A percentile compares a stretch with the other conserved stretches of the same genome.
These are phyloP conservation scores for Pterocles orientalis DNA, from an alignment of 2,113 vertebrate genomes.

Conservation along the genomic window DNA sequence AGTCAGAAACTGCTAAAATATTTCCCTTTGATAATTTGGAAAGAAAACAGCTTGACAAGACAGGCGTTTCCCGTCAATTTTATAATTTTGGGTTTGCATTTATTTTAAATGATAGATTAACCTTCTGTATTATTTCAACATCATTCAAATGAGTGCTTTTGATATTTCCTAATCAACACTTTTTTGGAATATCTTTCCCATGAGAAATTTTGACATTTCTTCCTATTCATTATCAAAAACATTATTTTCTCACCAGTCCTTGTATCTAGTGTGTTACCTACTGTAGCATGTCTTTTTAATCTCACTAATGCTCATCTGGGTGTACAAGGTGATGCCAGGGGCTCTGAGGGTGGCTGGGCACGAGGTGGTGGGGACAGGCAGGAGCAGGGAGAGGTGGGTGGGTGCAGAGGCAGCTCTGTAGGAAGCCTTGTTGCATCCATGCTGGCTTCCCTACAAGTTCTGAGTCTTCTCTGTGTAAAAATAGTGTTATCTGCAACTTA, in stretches of 20 bases:
- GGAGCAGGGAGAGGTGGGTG: neutral
- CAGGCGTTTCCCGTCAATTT: neutral
- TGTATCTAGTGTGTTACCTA: neutral
- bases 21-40: neutral
- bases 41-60: conserved; percentile 14
- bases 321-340: neutral
- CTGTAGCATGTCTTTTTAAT: neutral
- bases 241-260: neutral
- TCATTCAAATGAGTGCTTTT: neutral
- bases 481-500: neutral
- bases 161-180: neutral
- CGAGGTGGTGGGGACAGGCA: neutral
- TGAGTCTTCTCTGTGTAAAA: neutral
- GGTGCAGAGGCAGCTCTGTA: neutral
- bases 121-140: neutral
- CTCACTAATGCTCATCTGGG: neutral
- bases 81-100: neutral
- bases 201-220: conserved; percentile 1
- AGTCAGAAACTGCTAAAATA: conserved; percentile 14
- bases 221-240: neutral
- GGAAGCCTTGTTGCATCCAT: neutral
- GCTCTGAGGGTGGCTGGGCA: neutral
- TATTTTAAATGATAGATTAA: conserved; percentile 45
- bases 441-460: neutral
- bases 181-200: neutral